These are phyloP conservation scores for Lysandra coridon DNA, from an alignment of 2,888 invertebrate genomes.

Conservation along the genomic window DNA sequence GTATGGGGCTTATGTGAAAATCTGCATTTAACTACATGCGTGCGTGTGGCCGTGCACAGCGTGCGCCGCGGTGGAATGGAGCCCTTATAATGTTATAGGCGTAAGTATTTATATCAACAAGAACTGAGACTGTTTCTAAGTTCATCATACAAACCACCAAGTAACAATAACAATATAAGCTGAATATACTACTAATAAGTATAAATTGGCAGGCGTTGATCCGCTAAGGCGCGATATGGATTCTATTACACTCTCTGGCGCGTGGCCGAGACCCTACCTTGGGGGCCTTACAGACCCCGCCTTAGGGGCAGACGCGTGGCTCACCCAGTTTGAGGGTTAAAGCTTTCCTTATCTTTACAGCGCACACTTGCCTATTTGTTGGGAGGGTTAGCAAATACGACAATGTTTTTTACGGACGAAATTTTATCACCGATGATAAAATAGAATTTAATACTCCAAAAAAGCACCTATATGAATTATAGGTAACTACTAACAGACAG, in stretches of 20 bases:
- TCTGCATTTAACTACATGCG: no score
- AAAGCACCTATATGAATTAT: background rate
- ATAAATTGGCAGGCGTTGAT: conserved; percentile 3
- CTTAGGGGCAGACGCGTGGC: background rate
- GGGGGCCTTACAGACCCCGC: conserved; percentile 5
- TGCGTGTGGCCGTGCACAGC: no score
- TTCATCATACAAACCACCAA: no score
- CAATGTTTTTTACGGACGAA: background rate
- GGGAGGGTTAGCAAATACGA: background rate
- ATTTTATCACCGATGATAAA: background rate
- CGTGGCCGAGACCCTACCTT: background rate
- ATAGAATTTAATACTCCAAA: background rate
- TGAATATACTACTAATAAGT: background rate
- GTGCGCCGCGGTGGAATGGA: no score
- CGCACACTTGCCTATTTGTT: conserved; percentile 14
- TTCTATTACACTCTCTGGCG: background rate
- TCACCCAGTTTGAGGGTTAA: background rate
- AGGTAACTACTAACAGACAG: background rate
- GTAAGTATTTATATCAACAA: no score
- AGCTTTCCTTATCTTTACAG: conserved; percentile 11
- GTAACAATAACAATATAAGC: background rate
- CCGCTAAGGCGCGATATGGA: background rate
- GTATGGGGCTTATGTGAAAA: no score
- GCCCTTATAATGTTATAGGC: no score
- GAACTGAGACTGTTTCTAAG: no score